These are phyloP conservation scores for Theretra japonica DNA, from an alignment of 2,888 invertebrate genomes.

Conservation along the genomic window DNA sequence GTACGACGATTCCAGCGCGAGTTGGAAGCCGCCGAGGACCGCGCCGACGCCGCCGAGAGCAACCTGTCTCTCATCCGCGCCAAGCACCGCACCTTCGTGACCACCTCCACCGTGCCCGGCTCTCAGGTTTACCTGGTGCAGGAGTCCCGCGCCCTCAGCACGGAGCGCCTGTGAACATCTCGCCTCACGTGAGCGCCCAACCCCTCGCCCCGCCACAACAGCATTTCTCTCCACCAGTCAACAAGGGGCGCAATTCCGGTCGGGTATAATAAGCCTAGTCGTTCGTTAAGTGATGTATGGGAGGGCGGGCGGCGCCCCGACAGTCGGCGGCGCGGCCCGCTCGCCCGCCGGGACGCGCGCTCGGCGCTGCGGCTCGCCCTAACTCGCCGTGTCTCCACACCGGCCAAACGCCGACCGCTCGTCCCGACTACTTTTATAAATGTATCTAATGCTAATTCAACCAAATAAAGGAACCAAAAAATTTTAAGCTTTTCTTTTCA, in stretches of 20 bases:
- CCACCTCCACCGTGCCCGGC: constrained; percentile 96
- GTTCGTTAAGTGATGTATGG: constrained; percentile 75
- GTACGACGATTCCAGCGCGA: constrained; percentile 99
- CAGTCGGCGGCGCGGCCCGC: constrained; percentile 62
- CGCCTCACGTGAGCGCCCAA: constrained; percentile 61
- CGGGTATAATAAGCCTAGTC: constrained; percentile 81
- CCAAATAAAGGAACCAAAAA: constrained; percentile 81
- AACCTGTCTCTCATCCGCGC: constrained; percentile 97
- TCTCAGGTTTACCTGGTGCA: constrained; percentile 96
- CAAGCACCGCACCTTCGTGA: constrained; percentile 99
- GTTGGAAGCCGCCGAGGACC: constrained; percentile 98
- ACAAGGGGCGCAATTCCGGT: constrained; percentile 80
- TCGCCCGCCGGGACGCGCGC: constrained; percentile 72
- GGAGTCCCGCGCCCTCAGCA: constrained; percentile 89
- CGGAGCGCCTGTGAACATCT: constrained; percentile 64
- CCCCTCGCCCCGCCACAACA: constrained; percentile 66
- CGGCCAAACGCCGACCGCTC: constrained; percentile 73
- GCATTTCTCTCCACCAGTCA: constrained; percentile 75
- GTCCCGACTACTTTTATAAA: constrained; percentile 66
- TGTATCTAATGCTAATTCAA: constrained; percentile 71
- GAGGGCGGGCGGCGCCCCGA: constrained; percentile 58
- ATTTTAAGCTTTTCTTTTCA: constrained; percentile 76
- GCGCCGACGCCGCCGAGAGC: constrained; percentile 97
- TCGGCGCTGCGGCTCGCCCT: constrained; percentile 76
- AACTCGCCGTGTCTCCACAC: constrained; percentile 76